phyloP scores from a whole-genome alignment of 2,113 vertebrate species.

The Laticauda colubrina region DNA sequence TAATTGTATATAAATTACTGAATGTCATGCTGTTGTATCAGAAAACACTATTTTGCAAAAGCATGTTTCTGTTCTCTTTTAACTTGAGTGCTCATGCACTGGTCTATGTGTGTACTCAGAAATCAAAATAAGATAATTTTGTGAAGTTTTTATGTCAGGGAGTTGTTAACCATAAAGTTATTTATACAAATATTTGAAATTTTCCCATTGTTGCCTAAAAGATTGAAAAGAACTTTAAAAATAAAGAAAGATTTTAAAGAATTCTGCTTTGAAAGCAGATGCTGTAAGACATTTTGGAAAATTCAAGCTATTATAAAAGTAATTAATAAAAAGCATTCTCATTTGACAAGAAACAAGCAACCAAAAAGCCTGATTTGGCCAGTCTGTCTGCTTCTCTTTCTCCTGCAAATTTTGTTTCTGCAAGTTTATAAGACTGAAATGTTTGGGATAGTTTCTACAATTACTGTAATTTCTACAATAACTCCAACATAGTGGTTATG shows the following conservation, averaged over 20 bases:
- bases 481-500: neutral
- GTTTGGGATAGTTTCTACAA: neutral
- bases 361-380: neutral
- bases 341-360: neutral
- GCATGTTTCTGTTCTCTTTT: neutral
- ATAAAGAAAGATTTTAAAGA: neutral
- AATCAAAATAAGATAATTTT: neutral
- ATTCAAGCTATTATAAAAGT: neutral
- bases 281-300: neutral
- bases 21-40: neutral
- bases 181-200: too few relatives aligned
- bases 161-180: neutral
- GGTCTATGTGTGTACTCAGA: neutral
- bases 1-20: neutral
- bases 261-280: neutral
- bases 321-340: neutral
- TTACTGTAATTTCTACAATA: neutral
- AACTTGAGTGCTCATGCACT: neutral
- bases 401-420: neutral
- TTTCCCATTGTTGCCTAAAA: neutral
- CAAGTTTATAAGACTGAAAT: neutral
- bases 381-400: neutral
- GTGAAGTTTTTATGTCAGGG: neutral
- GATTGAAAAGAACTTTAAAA: neutral
- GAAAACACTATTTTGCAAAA: neutral